phyloP scores from a whole-genome alignment of 2,888 invertebrate genomes.

The Diaprepes abbreviatus region DNA sequence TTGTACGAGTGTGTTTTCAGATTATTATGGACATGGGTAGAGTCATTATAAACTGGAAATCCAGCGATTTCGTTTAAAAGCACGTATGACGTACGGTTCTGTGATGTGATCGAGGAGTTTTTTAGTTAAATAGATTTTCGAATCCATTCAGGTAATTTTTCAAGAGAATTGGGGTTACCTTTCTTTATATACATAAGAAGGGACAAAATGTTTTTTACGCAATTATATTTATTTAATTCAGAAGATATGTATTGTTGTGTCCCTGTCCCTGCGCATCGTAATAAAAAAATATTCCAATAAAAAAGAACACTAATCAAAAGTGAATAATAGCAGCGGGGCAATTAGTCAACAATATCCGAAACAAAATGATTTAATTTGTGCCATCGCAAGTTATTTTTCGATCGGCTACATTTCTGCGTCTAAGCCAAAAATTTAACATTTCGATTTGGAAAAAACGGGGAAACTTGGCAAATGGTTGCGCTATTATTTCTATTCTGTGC shows the following conservation, averaged over 20 bases:
- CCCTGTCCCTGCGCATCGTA: too few relatives aligned
- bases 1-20: slow-evolving; percentile 51
- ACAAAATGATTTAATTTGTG: slow-evolving; percentile 39
- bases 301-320: too few relatives aligned
- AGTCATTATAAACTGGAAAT: slow-evolving; percentile 44
- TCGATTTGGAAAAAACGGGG: slow-evolving; percentile 63
- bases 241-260: too few relatives aligned
- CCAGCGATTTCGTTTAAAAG: slow-evolving; percentile 46
- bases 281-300: too few relatives aligned
- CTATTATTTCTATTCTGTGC: slow-evolving; percentile 49
- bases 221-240: too few relatives aligned
- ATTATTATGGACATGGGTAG: slow-evolving; percentile 39
- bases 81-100: slow-evolving; percentile 25
- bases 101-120: background rate
- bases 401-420: slow-evolving; percentile 53
- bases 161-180: background rate
- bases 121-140: slow-evolving; percentile 3
- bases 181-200: too few relatives aligned
- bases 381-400: slow-evolving; percentile 49
- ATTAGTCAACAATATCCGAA: too few relatives aligned
- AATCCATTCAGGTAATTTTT: background rate
- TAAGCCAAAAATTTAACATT: slow-evolving; percentile 68
- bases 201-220: too few relatives aligned
- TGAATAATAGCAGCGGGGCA: too few relatives aligned
- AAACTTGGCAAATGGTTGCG: slow-evolving; percentile 55